Evolutionary conservation across 2,797 vertebrate species (phyloP).

Genomic region (Tolypeutes matacus): DNA sequence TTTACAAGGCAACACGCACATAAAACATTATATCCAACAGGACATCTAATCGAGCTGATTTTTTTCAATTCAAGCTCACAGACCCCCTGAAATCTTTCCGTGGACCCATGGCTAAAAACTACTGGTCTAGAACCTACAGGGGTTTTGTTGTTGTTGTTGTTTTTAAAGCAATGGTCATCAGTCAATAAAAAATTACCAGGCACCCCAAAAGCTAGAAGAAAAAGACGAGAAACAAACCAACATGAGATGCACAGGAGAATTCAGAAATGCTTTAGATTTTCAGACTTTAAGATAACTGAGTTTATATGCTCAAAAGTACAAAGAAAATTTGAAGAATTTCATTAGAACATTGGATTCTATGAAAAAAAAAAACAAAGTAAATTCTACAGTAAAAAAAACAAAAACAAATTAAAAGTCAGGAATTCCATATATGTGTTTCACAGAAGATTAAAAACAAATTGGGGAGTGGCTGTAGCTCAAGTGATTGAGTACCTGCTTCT

Average conservation of each 20-base stretch:
- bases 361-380: neutral
- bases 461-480: too few species aligned
- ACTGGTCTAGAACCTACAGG: neutral
- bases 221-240: neutral
- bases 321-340: constrained; percentile 4
- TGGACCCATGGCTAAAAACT: too few species aligned
- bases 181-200: neutral
- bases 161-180: neutral
- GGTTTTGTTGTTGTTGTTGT: neutral
- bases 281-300: neutral
- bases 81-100: too few species aligned
- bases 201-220: neutral
- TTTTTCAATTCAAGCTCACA: too few species aligned
- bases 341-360: neutral
- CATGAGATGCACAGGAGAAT: neutral
- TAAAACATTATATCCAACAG: too few species aligned
- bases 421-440: neutral
- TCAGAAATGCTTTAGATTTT: too few species aligned
- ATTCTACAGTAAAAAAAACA: constrained; percentile 14
- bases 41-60: too few species aligned
- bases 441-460: neutral
- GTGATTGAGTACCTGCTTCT: too few species aligned
- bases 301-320: neutral
- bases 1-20: too few species aligned
- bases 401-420: neutral